These are phyloP conservation scores for Theocolax elegans DNA, from an alignment of 1,140 invertebrate genomes.

Conservation along the genomic window DNA sequence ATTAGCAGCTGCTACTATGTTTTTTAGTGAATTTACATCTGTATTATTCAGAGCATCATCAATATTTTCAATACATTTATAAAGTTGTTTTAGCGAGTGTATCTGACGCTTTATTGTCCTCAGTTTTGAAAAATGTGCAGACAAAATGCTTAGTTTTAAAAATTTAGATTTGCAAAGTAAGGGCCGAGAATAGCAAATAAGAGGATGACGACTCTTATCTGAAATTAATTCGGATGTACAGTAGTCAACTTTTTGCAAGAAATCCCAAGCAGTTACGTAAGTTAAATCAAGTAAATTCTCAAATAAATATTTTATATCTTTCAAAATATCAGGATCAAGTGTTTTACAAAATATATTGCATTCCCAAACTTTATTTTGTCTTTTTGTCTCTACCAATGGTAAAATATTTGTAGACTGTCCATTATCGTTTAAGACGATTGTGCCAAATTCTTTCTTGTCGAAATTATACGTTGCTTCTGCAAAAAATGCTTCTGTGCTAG, in stretches of 20 bases:
- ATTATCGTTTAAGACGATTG: neutral
- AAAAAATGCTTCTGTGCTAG: neutral
- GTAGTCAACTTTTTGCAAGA: neutral
- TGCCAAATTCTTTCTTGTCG: neutral
- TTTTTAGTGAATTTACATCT: no score
- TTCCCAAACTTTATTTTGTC: neutral
- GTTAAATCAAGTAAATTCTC: neutral
- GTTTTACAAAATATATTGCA: slow-evolving; percentile 11
- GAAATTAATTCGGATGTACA: slow-evolving; percentile 25
- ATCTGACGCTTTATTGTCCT: no score
- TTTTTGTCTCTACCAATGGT: neutral
- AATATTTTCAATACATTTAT: no score
- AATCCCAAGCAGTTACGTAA: neutral
- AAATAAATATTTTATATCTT: neutral
- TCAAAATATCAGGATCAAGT: neutral
- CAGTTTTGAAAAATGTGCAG: no score
- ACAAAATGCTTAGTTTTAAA: no score
- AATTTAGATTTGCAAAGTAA: no score
- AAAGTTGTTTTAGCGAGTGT: no score
- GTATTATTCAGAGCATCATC: no score
- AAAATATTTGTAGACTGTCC: no score
- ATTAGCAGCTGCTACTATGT: no score
- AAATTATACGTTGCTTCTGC: neutral
- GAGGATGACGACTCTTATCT: slow-evolving; percentile 49
- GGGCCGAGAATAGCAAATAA: no score